Evolutionary conservation across 2,113 vertebrate genomes (phyloP), one percentile per base, ranked within the genome.

Genomic region (Scopus umbretta): DNA sequence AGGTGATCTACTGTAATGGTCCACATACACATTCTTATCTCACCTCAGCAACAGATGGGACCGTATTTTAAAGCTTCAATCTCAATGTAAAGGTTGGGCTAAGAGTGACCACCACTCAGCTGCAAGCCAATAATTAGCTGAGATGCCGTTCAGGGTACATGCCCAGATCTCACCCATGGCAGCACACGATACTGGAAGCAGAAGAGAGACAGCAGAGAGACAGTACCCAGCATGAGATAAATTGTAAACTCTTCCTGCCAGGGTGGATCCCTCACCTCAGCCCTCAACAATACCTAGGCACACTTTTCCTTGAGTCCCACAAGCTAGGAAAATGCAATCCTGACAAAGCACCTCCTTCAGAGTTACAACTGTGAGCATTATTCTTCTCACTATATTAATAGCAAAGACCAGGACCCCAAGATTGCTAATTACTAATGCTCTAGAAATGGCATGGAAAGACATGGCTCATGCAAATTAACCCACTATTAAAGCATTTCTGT

Each of bases 361-460:
- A 73, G 50, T 23, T 25, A 65, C 0, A 0, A 9, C 1, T 25
- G 17, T 14, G 21, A 89, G 26, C 30, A 4, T 26, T 32, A 38
- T 18, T 38, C 40, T 45, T 36, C 80, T 55, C n/a, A 11, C 30
- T 32, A 19, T 0, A 25, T 11, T 38, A 82, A 47, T 5, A 58
- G 14, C 18, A 34, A 78, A 59, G 68, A 71, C 36, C 56, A 63
- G 20, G 58, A 81, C 47, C 72, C 52, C 56, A 62, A 26, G 34
- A 27, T 0, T 30, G 20, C 20, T 14, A 21, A 50, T 29, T 21
- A 26, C n/a, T 13, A 47, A 10, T 2, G 2, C 23, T 32, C n/a
- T 29, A 63, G 20, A 42, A 65, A 25, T 3, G 6, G 13, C 56
- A 25, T 3, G 43, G 19, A 58, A 58, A 65, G 38, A 29, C 23